These are phyloP conservation scores for Saimiri boliviensis DNA, from an alignment of 2,113 vertebrate species.

Conservation along the genomic window DNA sequence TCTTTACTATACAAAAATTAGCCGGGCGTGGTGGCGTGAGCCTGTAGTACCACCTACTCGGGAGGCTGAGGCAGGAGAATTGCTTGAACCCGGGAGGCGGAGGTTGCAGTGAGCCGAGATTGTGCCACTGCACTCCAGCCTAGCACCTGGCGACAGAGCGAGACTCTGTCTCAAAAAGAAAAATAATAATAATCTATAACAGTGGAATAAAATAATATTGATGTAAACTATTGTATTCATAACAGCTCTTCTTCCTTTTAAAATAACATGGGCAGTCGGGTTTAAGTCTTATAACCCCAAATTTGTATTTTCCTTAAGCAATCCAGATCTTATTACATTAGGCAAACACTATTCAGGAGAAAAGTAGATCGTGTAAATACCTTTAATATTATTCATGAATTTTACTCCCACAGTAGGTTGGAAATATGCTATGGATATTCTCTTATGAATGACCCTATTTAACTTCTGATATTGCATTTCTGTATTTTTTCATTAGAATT, in stretches of 20 bases:
- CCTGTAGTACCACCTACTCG: too few species aligned
- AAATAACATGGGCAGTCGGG: constrained; percentile 60
- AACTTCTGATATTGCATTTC: constrained; percentile 73
- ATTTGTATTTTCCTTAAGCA: constrained; percentile 81
- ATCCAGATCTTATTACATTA: constrained; percentile 82
- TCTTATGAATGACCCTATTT: constrained; percentile 79
- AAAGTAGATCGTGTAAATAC: constrained; percentile 83
- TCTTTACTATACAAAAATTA: too few species aligned
- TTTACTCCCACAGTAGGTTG: constrained; percentile 74
- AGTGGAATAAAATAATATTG: constrained; percentile 76
- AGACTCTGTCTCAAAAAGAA: too few species aligned
- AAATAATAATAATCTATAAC: constrained; percentile 69
- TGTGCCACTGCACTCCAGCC: too few species aligned
- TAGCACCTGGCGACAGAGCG: too few species aligned
- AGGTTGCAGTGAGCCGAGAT: too few species aligned
- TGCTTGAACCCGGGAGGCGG: too few species aligned
- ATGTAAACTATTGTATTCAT: constrained; percentile 65
- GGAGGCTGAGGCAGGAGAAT: too few species aligned
- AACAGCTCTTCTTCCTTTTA: constrained; percentile 72
- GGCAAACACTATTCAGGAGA: constrained; percentile 81
- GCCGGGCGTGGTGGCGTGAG: too few species aligned
- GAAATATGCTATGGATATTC: constrained; percentile 79
- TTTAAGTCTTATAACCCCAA: constrained; percentile 70
- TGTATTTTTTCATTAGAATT: constrained; percentile 70
- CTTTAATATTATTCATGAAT: constrained; percentile 86